phyloP scores from a whole-genome alignment of 2,113 vertebrate genomes.

The Corvus hawaiiensis region DNA sequence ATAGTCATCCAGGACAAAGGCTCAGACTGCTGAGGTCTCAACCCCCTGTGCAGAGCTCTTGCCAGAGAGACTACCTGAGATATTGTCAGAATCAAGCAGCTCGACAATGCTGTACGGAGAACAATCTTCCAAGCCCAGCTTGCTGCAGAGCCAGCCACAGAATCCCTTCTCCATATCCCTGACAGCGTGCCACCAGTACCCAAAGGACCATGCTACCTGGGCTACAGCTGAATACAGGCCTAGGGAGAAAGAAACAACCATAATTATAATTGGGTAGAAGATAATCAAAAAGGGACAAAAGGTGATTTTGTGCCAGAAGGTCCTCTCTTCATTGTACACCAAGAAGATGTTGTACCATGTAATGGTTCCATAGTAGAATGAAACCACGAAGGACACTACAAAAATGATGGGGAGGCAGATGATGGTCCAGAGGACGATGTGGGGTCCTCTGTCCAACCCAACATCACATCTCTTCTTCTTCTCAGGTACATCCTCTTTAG shows the following conservation, averaged over 20 bases:
- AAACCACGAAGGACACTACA: slow-evolving; percentile 90
- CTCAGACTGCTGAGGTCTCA: slow-evolving; percentile 86
- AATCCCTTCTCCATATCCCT: slow-evolving; percentile 97
- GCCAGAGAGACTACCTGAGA: slow-evolving; percentile 87
- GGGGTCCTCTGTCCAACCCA: slow-evolving; percentile 85
- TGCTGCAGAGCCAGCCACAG: slow-evolving; percentile 96
- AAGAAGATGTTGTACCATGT: slow-evolving; percentile 99
- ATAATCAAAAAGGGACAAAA: slow-evolving; percentile 94
- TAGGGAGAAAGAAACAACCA: slow-evolving; percentile 87
- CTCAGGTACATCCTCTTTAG: slow-evolving; percentile 72
- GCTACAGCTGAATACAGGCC: slow-evolving; percentile 88
- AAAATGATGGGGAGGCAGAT: slow-evolving; percentile 92
- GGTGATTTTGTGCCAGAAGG: slow-evolving; percentile 98
- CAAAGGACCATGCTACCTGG: slow-evolving; percentile 94
- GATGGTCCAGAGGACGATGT: slow-evolving; percentile 91
- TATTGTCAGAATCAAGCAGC: slow-evolving; percentile 90
- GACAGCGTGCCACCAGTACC: slow-evolving; percentile 90
- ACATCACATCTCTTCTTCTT: slow-evolving; percentile 77
- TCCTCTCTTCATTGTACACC: slow-evolving; percentile 98
- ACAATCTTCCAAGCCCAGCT: slow-evolving; percentile 93
- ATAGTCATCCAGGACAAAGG: neutral
- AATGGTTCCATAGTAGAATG: slow-evolving; percentile 98
- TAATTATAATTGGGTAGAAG: slow-evolving; percentile 94
- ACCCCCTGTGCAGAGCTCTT: slow-evolving; percentile 78
- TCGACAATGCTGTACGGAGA: slow-evolving; percentile 96